Evolutionary conservation across 1,140 invertebrate genomes (phyloP), one percentile per base, ranked within the genome.

Genomic region (Elysia chlorotica): DNA sequence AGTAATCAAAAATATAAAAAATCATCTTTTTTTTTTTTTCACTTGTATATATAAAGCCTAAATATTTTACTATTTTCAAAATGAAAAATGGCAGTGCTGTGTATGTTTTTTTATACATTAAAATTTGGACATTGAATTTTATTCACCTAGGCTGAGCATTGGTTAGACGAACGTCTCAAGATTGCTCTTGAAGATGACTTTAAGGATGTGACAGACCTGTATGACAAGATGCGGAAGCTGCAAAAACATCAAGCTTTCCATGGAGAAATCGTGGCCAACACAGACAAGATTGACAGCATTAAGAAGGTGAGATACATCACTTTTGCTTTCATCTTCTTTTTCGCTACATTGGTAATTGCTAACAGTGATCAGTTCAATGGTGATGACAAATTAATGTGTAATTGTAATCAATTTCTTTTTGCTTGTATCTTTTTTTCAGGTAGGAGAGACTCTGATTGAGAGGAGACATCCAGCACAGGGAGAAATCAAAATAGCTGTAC

Each of bases 171-270:
- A 83, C 98, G 97, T 86, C 91, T 93, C 75, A 97, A 95, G 84
- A 92, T 96, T 14, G 96, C 96, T 0, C 91, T 98, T 86, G 96
- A 98, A 84, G 86, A 82, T 41, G 95, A 92, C 81, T 98, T 98
- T 87, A 89, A 95, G 62, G 96, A 98, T 81, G 92, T 94, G 0
- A 96, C 93, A 1, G 98, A 98, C 87, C 89, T 99, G 28, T 94
- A 97, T 81, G 96, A 94, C 81, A 99, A 99, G 88, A 97, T 99
- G 82, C 97, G 97, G 88, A 95, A 96, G 83, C 88, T 99, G n/a
- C 95, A 99, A 87, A 98, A 98, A 85, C 96, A 99, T 87, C 97
- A 99, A 88, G 96, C 96, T 0, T 98, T 99, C 88, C 94, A 98
- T 84, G 96, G 96, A 0, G 97, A 99, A 87, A 89, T 99, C 41